Base-by-base conservation (phyloP, 2,797 vertebrate genomes). In the Sebastes steindachneri region DNA sequence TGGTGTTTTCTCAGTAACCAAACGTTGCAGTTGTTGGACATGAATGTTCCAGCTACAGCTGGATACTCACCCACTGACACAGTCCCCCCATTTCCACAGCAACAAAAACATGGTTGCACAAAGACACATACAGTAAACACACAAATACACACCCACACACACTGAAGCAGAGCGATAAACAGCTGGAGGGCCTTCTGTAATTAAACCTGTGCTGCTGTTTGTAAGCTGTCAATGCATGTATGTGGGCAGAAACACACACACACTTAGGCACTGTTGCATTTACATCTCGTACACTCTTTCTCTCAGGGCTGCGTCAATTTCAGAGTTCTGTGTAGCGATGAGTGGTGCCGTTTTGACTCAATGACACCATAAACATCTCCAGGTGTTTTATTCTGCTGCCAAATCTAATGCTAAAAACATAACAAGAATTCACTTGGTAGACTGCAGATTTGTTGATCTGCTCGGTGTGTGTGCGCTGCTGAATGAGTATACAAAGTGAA, bases 151-250 rank as follows among this genome's bases (percentile, higher is more conserved):
- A 76, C 75, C 5, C 45, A 68, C 77, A 53, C 60, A 82, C 55
- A 70, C 74, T 15, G 68, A 67, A 73, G 59, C 81, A 77, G 75
- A 79, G 86, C 51, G 35, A 84, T 88, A 92, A 92, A 93, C 91
- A 94, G 92, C 91, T 93, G 76, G 72, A 87, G 89, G 93, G 77
- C 68, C 60, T 77, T 85, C 86, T 92, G 79, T 94, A 94, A 95
- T 95, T 93, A 93, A 94, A 94, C 83, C 73, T 91, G 87, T 79
- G 41, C 86, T 82, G 82, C 86, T 91, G 91, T 93, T 90, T 91
- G 86, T 92, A 83, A 88, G 80, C 88, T 94, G 84, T 90, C 87
- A 84, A 37, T 72, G 73, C 82, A 77, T 79, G 55, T 79, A 80
- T 81, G 85, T 87, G 64, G 82, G 66, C 51, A 86, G 71, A 79